Conservation (phyloP, 1,140 invertebrate species). For the Orchesella cincta region DNA sequence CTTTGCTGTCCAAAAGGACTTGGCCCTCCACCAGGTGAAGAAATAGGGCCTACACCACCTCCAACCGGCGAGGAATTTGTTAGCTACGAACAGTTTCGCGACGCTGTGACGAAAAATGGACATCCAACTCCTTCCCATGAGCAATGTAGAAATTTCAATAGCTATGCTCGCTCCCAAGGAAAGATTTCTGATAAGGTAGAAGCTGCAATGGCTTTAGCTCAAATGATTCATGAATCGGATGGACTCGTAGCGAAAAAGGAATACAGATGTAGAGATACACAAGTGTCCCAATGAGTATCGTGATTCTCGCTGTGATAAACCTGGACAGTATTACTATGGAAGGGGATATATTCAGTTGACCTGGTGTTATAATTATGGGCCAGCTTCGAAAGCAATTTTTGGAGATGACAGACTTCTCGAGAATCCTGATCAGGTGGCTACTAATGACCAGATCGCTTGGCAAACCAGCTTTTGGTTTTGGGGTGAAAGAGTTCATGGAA, state of each 20-base stretch:
- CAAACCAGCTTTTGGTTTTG: conserved; percentile 38
- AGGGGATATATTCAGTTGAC: conserved; percentile 44
- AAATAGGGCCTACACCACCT: too few species aligned
- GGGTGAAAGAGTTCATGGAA: conserved; percentile 32
- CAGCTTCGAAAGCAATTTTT: conserved; percentile 28
- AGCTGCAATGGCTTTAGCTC: conserved; percentile 37
- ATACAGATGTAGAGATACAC: neutral
- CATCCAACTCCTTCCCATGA: conserved; percentile 6
- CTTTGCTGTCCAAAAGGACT: neutral
- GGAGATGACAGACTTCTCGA: conserved; percentile 27
- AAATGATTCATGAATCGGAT: conserved; percentile 37
- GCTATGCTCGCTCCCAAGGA: neutral
- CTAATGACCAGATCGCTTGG: conserved; percentile 20
- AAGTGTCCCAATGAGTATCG: conserved; percentile 32
- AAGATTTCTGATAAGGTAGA: conserved; percentile 32
- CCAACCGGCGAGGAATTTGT: too few species aligned
- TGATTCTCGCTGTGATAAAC: conserved; percentile 23
- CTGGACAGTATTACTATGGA: conserved; percentile 40
- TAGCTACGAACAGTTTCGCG: neutral
- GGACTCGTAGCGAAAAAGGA: conserved; percentile 41
- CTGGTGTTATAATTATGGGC: conserved; percentile 43
- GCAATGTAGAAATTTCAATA: conserved; percentile 32
- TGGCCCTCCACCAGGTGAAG: too few species aligned
- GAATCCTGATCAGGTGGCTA: conserved; percentile 42
- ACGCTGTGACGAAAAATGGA: conserved; percentile 10